Base-by-base conservation (phyloP, 2,888 invertebrate genomes). In the Physocephala rufipes region DNA sequence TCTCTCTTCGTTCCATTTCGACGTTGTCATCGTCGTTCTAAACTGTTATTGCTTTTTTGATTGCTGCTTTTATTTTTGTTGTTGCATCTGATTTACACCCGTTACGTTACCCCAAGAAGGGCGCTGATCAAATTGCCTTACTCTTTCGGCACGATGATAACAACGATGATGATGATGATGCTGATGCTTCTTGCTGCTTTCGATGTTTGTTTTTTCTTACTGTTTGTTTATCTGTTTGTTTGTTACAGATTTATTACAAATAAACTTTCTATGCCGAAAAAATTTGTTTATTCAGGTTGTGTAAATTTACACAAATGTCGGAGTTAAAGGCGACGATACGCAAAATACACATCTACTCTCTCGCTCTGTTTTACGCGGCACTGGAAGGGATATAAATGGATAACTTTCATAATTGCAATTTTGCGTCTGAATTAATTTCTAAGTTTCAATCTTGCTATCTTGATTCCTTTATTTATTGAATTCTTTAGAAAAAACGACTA, bases 241-340 rank as follows among this genome's bases (percentile, higher is more conserved):
- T 9, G 36, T 36, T 36, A 36, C 36, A 7, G 36, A 7, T 36
- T 7, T 15, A 59, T 47, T 15, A 12, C 47, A 21, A 49, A 62
- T 30, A 61, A 68, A 61, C 19, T 68, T 59, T 68, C 62, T 68
- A 68, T 68, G 68, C 58, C n/a, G n/a, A 68, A 68, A 68, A 61
- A 49, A 24, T 58, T 67, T 36, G 21, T 36, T 26, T 58, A 43
- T 21, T 58, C 58, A 21, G 58, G 43, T 45, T 58, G 26, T 67
- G 67, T 24, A 67, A 24, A 67, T 67, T 58, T 55, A 67, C 67
- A 55, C 26, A 58, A 58, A 16, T 13, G 24, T 45, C n/a, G 26
- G 63, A 2, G 47, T 15, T 12, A 16, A 63, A 63, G 7, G 45
- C n/a, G n/a, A n/a, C n/a, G 26, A 28, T 26, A 28, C 3, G 28